Conservation (phyloP, 1,140 invertebrate genomes). For the Philotrypesis tridentata region DNA sequence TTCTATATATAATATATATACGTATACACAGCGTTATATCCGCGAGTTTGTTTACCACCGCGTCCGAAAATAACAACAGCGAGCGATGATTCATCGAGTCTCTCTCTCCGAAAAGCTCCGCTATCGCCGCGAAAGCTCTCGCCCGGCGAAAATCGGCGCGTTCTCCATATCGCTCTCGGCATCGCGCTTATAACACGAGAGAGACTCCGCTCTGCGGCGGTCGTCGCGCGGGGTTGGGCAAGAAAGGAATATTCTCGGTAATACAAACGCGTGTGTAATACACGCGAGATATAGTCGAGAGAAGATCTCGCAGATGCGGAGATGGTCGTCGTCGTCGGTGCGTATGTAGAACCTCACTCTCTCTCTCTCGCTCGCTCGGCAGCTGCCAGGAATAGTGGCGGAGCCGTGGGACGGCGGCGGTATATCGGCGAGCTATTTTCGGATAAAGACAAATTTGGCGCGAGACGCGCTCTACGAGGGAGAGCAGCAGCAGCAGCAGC, state of each 20-base stretch:
- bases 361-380: too few relatives aligned
- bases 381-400: conserved; percentile 59
- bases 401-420: conserved; percentile 60
- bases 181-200: too few relatives aligned
- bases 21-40: too few relatives aligned
- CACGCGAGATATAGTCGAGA: too few relatives aligned
- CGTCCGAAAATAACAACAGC: not conserved
- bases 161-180: not conserved
- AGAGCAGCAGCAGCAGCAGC: not conserved
- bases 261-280: too few relatives aligned
- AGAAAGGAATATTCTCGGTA: conserved; percentile 41
- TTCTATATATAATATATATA: too few relatives aligned
- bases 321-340: conserved; percentile 36
- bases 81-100: not conserved
- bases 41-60: not conserved
- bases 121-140: too few relatives aligned
- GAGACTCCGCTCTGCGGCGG: too few relatives aligned
- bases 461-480: conserved; percentile 71
- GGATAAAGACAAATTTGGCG: conserved; percentile 87
- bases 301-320: conserved; percentile 23
- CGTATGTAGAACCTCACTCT: too few relatives aligned
- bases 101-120: not conserved
- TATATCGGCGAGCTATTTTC: conserved; percentile 77
- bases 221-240: not conserved
- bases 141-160: not conserved